Conservation (phyloP, 2,888 invertebrate genomes). For the Mamestra brassicae region DNA sequence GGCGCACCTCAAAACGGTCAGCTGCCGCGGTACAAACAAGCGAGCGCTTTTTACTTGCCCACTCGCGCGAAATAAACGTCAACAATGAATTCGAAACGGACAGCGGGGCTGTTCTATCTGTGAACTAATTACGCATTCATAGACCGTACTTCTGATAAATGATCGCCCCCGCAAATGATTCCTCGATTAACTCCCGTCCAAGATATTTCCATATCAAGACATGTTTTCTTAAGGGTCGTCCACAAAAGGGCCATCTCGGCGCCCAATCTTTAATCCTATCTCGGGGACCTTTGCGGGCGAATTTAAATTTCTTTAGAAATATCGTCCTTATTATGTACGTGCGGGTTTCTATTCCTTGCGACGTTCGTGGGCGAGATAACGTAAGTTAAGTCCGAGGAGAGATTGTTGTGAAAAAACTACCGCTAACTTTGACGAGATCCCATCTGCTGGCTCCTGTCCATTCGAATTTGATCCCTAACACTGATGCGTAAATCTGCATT, state of each 20-base stretch:
- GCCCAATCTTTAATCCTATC: conserved; percentile 91
- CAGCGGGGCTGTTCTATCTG: conserved; percentile 73
- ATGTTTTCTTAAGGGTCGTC: conserved; percentile 91
- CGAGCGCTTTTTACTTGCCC: conserved; percentile 80
- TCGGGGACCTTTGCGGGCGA: conserved; percentile 90
- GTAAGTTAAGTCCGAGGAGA: conserved; percentile 91
- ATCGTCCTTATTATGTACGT: conserved; percentile 91
- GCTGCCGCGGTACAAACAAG: conserved; percentile 81
- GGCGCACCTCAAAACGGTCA: conserved; percentile 83
- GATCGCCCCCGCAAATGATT: conserved; percentile 89
- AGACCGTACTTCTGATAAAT: conserved; percentile 86
- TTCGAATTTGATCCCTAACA: conserved; percentile 82
- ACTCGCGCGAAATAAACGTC: conserved; percentile 85
- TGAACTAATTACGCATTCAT: conserved; percentile 86
- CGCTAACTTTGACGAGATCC: conserved; percentile 88
- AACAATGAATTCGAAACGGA: conserved; percentile 76
- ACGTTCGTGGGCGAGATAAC: conserved; percentile 90
- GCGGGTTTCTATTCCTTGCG: conserved; percentile 90
- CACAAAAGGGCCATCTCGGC: conserved; percentile 90
- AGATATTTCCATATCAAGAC: conserved; percentile 91
- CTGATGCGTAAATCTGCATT: conserved; percentile 73
- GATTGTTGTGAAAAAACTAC: conserved; percentile 91
- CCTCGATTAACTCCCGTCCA: conserved; percentile 86
- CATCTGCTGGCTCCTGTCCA: conserved; percentile 75
- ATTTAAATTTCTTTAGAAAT: conserved; percentile 91